Percentiles rank a stretch among this genome's conserved stretches.
Conservation (phyloP, 2,888 invertebrate species). For the Meteorus cinctellus region DNA sequence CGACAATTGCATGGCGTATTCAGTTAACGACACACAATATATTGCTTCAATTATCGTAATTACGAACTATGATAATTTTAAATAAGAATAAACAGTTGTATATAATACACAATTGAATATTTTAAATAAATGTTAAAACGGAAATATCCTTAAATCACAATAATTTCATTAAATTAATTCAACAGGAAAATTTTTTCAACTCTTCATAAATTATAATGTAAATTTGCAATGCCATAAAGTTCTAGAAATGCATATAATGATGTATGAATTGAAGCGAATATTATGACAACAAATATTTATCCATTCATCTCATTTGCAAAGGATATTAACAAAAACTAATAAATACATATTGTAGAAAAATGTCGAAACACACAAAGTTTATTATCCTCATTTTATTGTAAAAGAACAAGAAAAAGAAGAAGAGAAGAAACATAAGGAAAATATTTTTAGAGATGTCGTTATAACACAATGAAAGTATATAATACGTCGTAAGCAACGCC, state of each 20-base stretch:
- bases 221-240: background rate
- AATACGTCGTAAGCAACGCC: constrained; percentile 24
- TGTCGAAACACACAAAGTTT: background rate
- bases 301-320: background rate
- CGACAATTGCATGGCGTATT: constrained; percentile 24
- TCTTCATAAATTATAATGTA: background rate
- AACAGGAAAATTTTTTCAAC: background rate
- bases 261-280: background rate
- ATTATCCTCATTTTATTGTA: background rate
- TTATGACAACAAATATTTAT: background rate
- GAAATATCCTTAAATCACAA: background rate
- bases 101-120: background rate
- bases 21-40: background rate
- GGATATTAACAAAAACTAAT: background rate
- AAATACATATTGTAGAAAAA: background rate
- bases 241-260: background rate
- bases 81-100: background rate
- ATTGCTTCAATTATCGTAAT: constrained; percentile 2
- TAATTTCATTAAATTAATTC: background rate
- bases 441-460: constrained; percentile 12
- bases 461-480: constrained; percentile 15
- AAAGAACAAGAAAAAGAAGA: background rate
- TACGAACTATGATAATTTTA: background rate
- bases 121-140: background rate
- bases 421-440: background rate